Percentiles rank a stretch among this genome's conserved stretches.
Conservation (phyloP, 35 echinoderm and acorn worm species). For the Heliocidaris tuberculata region DNA sequence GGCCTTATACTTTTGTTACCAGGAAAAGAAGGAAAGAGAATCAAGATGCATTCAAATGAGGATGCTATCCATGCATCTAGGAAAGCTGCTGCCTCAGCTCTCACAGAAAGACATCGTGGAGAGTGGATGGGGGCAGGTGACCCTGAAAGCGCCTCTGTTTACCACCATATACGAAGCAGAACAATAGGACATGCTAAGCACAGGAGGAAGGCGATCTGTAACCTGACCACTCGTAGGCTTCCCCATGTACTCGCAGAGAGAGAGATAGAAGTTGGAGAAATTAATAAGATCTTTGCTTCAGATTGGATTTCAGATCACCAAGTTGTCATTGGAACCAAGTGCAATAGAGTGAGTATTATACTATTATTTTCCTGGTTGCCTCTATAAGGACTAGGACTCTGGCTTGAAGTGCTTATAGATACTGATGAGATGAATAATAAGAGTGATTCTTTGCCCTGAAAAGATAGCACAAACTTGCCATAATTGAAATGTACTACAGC, state of each 20-base stretch:
- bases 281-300: slow-evolving; percentile 97
- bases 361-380: neutral
- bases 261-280: slow-evolving; percentile 65
- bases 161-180: slow-evolving; percentile 56
- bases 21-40: neutral
- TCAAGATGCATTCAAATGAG: neutral
- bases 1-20: neutral
- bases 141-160: slow-evolving; percentile 47
- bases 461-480: too few species aligned
- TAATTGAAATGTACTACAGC: too few species aligned
- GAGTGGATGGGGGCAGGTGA: slow-evolving; percentile 5
- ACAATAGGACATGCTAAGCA: slow-evolving; percentile 20
- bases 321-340: slow-evolving; percentile 97
- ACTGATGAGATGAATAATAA: too few species aligned
- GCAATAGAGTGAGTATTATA: slow-evolving; percentile 80
- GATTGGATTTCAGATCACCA: slow-evolving; percentile 87
- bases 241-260: slow-evolving; percentile 64
- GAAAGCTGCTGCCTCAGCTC: neutral
- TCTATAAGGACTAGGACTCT: neutral
- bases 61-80: neutral
- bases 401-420: too few species aligned
- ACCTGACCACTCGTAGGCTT: slow-evolving; percentile 43
- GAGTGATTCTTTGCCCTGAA: too few species aligned
- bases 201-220: slow-evolving; percentile 28
- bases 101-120: neutral